Percentiles rank a stretch among this genome's conserved stretches.
These are phyloP conservation scores for Amiota communis DNA, from an alignment of 2,888 invertebrate species.

Conservation along the genomic window DNA sequence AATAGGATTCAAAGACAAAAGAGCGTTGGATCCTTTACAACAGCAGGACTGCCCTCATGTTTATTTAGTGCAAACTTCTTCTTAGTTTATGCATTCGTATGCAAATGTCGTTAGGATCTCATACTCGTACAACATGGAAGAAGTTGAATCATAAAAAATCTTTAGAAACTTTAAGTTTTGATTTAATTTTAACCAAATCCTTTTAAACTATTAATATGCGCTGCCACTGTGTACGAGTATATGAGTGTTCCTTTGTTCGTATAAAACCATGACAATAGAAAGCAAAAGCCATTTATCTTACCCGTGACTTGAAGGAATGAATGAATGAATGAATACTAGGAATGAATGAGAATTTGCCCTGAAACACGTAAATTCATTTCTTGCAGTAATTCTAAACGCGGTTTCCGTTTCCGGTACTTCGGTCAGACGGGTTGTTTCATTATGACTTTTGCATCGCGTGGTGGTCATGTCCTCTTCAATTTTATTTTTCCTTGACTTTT, in stretches of 20 bases:
- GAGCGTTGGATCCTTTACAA: background rate
- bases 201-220: no score
- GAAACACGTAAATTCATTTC: no score
- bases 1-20: constrained; percentile 3
- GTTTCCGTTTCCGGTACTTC: background rate
- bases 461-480: background rate
- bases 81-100: no score
- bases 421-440: no score
- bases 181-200: background rate
- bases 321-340: no score
- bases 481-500: background rate
- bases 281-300: constrained; percentile 22
- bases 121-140: no score
- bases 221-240: no score
- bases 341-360: no score
- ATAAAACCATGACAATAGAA: background rate
- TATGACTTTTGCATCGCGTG: background rate
- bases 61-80: constrained; percentile 1
- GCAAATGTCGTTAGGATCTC: no score
- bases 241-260: no score
- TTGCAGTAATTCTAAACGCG: background rate
- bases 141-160: background rate
- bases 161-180: background rate
- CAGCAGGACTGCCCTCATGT: constrained; percentile 3
- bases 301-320: no score